Evolutionary conservation across 2,888 invertebrate genomes (phyloP).

Genomic region (Eudemis profundana): DNA sequence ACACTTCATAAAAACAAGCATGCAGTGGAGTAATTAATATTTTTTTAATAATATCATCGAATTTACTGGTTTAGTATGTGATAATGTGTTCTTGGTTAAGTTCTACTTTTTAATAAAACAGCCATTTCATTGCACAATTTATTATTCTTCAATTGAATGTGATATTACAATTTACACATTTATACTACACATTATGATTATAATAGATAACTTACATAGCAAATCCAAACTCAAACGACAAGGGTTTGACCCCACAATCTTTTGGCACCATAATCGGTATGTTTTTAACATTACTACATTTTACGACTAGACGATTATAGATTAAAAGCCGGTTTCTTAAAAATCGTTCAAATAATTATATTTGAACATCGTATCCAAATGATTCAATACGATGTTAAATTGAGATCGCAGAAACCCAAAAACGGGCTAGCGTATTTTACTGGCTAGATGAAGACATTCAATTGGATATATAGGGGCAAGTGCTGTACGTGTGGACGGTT

Average conservation of each 20-base stretch:
- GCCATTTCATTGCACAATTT: slow-evolving; percentile 27
- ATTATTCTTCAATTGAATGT: slow-evolving; percentile 26
- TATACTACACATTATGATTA: slow-evolving; percentile 20
- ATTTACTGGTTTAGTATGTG: no score
- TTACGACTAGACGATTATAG: slow-evolving; percentile 28
- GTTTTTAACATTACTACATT: slow-evolving; percentile 16
- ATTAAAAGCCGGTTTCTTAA: slow-evolving; percentile 17
- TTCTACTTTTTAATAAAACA: slow-evolving; percentile 23
- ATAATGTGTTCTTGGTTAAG: no score
- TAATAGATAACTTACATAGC: slow-evolving; percentile 4
- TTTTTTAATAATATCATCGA: no score
- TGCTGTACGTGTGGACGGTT: no score
- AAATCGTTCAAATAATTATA: neutral
- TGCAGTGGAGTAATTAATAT: no score
- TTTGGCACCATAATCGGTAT: slow-evolving; percentile 63
- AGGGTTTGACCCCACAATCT: slow-evolving; percentile 69
- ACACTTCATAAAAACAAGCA: no score
- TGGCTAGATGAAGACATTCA: no score
- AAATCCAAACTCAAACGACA: slow-evolving; percentile 49
- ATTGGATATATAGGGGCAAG: no score
- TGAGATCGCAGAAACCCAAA: no score
- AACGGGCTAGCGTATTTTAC: no score
- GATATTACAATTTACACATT: slow-evolving; percentile 36
- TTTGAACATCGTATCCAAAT: no score
- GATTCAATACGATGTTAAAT: no score